These are phyloP conservation scores for Antidorcas marsupialis DNA, from an alignment of 2,113 vertebrate species.

Conservation along the genomic window DNA sequence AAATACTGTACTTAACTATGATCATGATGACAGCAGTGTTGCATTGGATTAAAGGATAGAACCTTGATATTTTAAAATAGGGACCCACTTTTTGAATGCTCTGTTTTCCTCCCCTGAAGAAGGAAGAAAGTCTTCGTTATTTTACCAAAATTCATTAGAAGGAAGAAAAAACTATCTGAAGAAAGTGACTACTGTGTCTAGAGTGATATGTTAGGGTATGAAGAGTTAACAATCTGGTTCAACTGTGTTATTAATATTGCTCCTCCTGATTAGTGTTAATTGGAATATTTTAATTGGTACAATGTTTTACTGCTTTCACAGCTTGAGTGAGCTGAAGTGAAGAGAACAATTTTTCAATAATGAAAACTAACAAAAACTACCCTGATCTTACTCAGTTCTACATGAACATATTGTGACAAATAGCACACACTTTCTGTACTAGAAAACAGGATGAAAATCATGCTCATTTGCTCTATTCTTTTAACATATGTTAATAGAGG, in stretches of 20 bases:
- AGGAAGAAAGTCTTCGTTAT: not conserved
- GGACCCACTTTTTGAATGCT: not conserved
- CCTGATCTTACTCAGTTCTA: not conserved
- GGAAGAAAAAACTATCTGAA: not conserved
- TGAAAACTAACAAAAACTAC: not conserved
- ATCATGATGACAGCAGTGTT: not conserved
- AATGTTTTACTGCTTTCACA: constrained; percentile 34
- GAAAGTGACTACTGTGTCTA: not conserved
- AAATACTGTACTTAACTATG: not conserved
- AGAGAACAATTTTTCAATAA: constrained; percentile 29
- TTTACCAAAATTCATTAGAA: constrained; percentile 13
- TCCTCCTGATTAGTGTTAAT: constrained; percentile 46
- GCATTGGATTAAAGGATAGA: not conserved
- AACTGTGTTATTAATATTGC: not conserved
- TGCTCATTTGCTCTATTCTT: not conserved
- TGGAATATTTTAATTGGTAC: constrained; percentile 51
- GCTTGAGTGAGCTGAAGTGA: not conserved
- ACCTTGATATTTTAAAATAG: not conserved
- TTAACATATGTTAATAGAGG: not conserved
- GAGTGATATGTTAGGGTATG: not conserved
- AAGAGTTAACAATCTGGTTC: not conserved
- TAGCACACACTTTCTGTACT: not conserved
- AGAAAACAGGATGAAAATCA: not conserved
- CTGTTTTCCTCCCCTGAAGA: not conserved
- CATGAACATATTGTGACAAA: not conserved